A percentile compares a stretch with the other conserved stretches of the same genome.
phyloP scores from a whole-genome alignment of 2,888 invertebrate species.

The Liodrosophila aerea region DNA sequence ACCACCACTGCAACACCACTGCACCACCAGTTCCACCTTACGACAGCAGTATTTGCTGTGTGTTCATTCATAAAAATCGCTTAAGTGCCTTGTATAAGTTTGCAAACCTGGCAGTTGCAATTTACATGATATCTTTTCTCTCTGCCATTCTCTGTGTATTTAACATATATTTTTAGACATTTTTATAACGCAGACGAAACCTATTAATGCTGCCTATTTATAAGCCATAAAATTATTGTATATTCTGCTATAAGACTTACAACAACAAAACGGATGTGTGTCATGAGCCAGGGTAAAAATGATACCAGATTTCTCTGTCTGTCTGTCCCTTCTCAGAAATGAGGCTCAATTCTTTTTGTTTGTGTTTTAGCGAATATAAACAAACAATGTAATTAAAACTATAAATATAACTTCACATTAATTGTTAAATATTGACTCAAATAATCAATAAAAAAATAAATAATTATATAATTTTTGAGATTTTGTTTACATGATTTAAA shows the following conservation, averaged over 20 bases:
- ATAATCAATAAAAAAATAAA: too few species aligned
- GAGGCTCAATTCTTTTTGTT: constrained; percentile 11
- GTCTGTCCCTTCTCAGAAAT: constrained; percentile 21
- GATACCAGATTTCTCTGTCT: constrained; percentile 6
- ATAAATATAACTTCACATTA: too few species aligned
- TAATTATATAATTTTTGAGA: too few species aligned
- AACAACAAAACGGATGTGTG: constrained; percentile 54
- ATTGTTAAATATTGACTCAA: too few species aligned
- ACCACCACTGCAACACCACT: neutral
- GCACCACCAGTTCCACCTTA: constrained; percentile 8
- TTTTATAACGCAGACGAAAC: constrained; percentile 40
- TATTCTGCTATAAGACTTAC: constrained; percentile 19
- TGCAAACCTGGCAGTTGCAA: constrained; percentile 2
- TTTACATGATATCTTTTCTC: neutral
- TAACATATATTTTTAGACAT: constrained; percentile 56
- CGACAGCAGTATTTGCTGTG: constrained; percentile 26
- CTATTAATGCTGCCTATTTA: constrained; percentile 47
- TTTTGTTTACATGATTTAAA: too few species aligned
- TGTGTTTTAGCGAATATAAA: neutral
- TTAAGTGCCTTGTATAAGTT: constrained; percentile 29
- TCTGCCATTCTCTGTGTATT: constrained; percentile 12
- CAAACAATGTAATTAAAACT: constrained; percentile 2
- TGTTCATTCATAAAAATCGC: constrained; percentile 57
- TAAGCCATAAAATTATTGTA: constrained; percentile 37
- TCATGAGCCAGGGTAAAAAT: constrained; percentile 33